phyloP scores from a whole-genome alignment of 2,113 vertebrate genomes.

The Smithornis capensis region DNA sequence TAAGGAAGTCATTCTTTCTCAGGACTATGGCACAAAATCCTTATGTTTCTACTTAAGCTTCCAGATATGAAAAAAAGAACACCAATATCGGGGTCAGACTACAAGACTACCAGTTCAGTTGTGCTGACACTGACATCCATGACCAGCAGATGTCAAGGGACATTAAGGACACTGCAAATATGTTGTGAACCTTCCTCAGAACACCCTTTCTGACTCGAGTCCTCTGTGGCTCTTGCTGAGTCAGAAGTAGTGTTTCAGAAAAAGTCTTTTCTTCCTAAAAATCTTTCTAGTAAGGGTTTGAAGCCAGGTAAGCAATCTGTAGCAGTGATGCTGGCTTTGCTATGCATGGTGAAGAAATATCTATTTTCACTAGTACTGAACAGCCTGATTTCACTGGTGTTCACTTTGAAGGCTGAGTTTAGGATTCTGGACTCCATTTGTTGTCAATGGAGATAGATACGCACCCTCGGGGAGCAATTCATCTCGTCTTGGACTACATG shows the following conservation, averaged over 20 bases:
- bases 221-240: background rate
- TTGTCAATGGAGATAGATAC: background rate
- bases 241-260: background rate
- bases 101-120: background rate
- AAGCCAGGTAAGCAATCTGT: background rate
- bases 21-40: background rate
- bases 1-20: background rate
- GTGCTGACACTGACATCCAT: background rate
- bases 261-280: background rate
- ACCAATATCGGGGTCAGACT: background rate
- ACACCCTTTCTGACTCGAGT: background rate
- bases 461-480: background rate
- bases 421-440: background rate
- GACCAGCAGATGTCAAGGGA: background rate
- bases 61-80: background rate
- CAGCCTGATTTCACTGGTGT: background rate
- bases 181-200: background rate
- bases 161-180: background rate
- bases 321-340: background rate
- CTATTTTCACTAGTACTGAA: background rate
- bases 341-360: background rate
- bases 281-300: background rate
- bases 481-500: background rate
- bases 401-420: background rate
- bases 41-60: background rate